Evolutionary conservation across 2,797 vertebrate genomes (phyloP).

Genomic region (Malurus splendens): DNA sequence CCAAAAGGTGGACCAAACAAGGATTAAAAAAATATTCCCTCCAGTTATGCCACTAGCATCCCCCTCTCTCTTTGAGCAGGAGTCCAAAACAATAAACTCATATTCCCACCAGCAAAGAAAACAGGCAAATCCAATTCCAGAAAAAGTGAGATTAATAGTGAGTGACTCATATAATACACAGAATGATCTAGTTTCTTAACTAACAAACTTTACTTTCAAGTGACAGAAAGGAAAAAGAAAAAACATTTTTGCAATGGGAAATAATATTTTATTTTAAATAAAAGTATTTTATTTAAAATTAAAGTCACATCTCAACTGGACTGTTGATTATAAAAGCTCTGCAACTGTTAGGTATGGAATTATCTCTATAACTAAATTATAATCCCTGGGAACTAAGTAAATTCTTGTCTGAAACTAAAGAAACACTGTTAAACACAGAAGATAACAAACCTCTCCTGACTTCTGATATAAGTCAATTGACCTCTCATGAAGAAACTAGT

Average conservation of each 20-base stretch:
- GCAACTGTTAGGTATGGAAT: not conserved
- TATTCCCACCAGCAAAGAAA: constrained; percentile 39
- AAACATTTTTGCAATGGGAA: not conserved
- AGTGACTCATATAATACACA: constrained; percentile 42
- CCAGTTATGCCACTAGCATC: constrained; percentile 68
- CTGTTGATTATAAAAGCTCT: not conserved
- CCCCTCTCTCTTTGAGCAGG: constrained; percentile 35
- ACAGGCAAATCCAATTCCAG: constrained; percentile 47
- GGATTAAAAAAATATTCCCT: constrained; percentile 62
- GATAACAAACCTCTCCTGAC: not conserved
- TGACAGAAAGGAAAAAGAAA: not conserved
- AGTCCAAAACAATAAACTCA: constrained; percentile 54
- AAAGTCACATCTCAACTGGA: not conserved
- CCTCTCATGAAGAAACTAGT: not conserved
- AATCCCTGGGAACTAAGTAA: not conserved
- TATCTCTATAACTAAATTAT: not conserved
- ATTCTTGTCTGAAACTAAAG: not conserved
- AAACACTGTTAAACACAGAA: not conserved
- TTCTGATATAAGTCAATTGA: not conserved
- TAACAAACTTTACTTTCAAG: constrained; percentile 41
- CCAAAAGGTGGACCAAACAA: constrained; percentile 15
- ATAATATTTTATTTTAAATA: constrained; percentile 23
- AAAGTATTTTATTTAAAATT: constrained; percentile 10
- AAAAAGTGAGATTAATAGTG: constrained; percentile 47
- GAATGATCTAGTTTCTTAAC: constrained; percentile 31